A percentile compares a stretch with the other conserved stretches of the same genome.
phyloP scores from a whole-genome alignment of 1,140 invertebrate genomes.

The Euura saliciscinereae region DNA sequence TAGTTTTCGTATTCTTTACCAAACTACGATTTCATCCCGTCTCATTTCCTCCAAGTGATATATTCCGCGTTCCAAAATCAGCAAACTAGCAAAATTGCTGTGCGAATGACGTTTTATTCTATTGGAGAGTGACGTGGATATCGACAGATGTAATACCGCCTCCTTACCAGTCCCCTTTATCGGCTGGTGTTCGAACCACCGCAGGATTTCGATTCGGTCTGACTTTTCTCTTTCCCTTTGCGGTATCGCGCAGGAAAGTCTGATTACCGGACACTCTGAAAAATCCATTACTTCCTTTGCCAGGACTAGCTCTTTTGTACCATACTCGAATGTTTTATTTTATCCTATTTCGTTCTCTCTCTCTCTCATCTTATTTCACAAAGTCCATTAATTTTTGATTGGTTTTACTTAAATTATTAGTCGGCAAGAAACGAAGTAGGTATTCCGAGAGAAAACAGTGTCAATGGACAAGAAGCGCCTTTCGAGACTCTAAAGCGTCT shows the following conservation, averaged over 20 bases:
- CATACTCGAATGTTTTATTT: not conserved
- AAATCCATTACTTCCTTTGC: not conserved
- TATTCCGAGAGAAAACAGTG: too few relatives aligned
- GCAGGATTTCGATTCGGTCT: too few relatives aligned
- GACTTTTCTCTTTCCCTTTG: not conserved
- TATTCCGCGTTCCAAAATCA: too few relatives aligned
- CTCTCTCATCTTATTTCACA: too few relatives aligned
- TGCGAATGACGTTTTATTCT: slow-evolving; percentile 39
- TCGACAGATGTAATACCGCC: slow-evolving; percentile 48
- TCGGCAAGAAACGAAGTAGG: too few relatives aligned
- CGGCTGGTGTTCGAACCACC: not conserved
- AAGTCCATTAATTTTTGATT: too few relatives aligned
- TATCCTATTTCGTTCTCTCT: not conserved
- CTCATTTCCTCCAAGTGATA: too few relatives aligned
- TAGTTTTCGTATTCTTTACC: too few relatives aligned
- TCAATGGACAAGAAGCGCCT: too few relatives aligned
- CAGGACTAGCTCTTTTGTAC: not conserved
- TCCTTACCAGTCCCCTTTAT: slow-evolving; percentile 23
- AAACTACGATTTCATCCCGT: too few relatives aligned
- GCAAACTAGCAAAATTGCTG: slow-evolving; percentile 33
- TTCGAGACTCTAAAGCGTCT: too few relatives aligned
- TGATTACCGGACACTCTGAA: not conserved
- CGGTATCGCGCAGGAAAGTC: not conserved
- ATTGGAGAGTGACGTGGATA: slow-evolving; percentile 46
- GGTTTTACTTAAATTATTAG: too few relatives aligned